These are phyloP conservation scores for Copidosoma aretas DNA, from an alignment of 2,888 invertebrate genomes.

Conservation along the genomic window DNA sequence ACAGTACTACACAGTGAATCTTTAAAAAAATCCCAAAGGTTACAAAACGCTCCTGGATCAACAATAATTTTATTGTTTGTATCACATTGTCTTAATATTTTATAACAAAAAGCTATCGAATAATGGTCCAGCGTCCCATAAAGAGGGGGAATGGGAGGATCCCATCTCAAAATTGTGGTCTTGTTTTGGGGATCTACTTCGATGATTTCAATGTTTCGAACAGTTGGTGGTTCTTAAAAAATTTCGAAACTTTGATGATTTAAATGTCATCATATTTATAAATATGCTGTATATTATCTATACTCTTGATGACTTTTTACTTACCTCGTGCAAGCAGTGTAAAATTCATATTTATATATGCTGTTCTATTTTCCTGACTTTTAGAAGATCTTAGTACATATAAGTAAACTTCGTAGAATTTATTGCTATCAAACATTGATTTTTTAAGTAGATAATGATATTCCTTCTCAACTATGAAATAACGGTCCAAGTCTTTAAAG, in stretches of 20 bases:
- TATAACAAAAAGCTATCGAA: conserved; percentile 23
- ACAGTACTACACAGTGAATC: conserved; percentile 16
- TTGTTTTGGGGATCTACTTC: conserved; percentile 40
- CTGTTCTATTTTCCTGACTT: conserved; percentile 18
- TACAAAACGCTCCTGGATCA: conserved; percentile 6
- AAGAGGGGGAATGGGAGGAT: conserved; percentile 43
- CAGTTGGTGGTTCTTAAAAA: conserved; percentile 44
- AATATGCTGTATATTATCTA: no score
- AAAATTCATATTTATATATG: conserved; percentile 12
- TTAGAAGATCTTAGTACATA: conserved; percentile 37
- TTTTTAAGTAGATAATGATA: conserved; percentile 12
- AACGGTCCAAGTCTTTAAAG: conserved; percentile 37
- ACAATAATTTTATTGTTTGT: neutral
- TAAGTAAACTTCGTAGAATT: conserved; percentile 42
- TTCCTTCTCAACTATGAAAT: conserved; percentile 17
- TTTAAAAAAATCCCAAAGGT: neutral
- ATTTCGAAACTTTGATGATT: neutral
- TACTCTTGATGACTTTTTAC: neutral
- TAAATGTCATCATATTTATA: neutral
- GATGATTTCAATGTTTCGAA: conserved; percentile 41
- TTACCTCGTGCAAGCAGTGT: conserved; percentile 45
- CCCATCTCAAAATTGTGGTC: conserved; percentile 44
- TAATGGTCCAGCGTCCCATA: conserved; percentile 47
- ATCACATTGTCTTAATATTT: neutral
- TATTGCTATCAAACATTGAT: conserved; percentile 24